phyloP scores from a whole-genome alignment of 2,888 invertebrate genomes.

The Nemoura dubitans region DNA sequence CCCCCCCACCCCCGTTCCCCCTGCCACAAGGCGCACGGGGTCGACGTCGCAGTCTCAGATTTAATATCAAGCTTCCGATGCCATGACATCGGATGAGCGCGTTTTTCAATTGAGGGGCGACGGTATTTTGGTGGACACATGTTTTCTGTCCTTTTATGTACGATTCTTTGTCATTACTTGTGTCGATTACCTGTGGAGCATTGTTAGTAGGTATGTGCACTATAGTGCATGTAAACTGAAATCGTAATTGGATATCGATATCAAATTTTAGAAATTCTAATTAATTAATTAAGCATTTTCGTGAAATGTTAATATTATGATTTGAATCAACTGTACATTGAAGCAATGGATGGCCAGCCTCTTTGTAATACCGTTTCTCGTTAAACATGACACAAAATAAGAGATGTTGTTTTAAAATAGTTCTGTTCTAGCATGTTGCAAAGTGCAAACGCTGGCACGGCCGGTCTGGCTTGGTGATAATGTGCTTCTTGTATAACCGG shows the following conservation, averaged over 20 bases:
- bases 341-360: no score
- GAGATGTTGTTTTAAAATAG: not conserved
- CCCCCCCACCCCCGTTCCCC: constrained; percentile 17
- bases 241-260: no score
- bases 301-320: no score
- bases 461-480: not conserved
- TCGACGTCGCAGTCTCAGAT: not conserved
- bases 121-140: not conserved
- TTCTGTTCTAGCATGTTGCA: not conserved
- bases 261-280: no score
- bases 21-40: not conserved
- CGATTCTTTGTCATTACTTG: no score
- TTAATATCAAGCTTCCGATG: constrained; percentile 15
- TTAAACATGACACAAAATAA: not conserved
- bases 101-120: not conserved
- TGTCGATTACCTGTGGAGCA: no score
- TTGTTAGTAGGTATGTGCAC: no score
- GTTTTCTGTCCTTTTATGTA: not conserved
- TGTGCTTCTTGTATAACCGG: not conserved
- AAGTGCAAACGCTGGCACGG: not conserved
- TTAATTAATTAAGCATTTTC: no score
- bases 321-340: no score
- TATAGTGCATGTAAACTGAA: no score
- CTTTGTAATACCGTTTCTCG: not conserved
- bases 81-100: constrained; percentile 8